Evolutionary conservation across 2,113 vertebrate genomes (phyloP).

Genomic region (Carassius gibelio): DNA sequence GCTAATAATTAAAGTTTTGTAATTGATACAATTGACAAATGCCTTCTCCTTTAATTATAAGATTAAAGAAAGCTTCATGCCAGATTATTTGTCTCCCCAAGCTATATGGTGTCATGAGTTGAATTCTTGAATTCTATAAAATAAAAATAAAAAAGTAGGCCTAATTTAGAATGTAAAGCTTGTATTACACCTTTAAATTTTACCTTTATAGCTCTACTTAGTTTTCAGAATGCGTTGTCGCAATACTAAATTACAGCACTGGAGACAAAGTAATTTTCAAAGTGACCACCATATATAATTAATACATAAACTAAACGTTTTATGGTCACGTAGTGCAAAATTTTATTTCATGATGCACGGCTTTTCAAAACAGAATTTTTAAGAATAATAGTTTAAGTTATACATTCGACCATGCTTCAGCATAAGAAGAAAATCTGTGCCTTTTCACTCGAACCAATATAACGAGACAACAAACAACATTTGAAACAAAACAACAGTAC

Average conservation of each 20-base stretch:
- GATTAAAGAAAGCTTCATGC: background rate
- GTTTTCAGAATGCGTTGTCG: background rate
- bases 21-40: background rate
- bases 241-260: background rate
- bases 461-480: background rate
- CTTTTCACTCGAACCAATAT: background rate
- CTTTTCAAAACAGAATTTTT: constrained; percentile 3
- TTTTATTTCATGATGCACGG: constrained; percentile 30
- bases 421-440: constrained; percentile 3
- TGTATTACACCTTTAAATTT: background rate
- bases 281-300: background rate
- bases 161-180: background rate
- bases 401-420: constrained; percentile 31
- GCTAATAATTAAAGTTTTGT: background rate
- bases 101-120: background rate
- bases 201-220: background rate
- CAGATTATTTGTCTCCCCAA: background rate
- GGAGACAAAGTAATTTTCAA: background rate
- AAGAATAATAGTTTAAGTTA: background rate
- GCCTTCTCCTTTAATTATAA: background rate
- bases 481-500: constrained; percentile 4
- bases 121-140: background rate
- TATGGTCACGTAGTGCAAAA: background rate
- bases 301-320: background rate
- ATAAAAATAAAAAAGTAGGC: background rate